phyloP scores from a whole-genome alignment of 2,797 vertebrate species.

The Rousettus madagascariensis region DNA sequence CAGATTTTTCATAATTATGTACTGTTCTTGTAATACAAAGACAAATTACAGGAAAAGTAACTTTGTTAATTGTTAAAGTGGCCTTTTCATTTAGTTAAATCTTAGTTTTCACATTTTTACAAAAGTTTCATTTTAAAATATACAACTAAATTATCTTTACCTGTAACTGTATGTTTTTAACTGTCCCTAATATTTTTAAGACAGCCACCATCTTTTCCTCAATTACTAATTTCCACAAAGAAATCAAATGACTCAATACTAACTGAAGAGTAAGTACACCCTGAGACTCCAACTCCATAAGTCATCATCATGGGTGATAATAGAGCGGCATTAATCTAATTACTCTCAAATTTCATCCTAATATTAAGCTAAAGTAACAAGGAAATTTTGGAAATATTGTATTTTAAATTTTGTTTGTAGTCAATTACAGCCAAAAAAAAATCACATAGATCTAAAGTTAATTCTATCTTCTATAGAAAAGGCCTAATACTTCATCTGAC shows the following conservation, averaged over 20 bases:
- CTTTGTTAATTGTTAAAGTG: neutral
- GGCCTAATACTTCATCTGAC: constrained; percentile 2
- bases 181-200: neutral
- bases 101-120: neutral
- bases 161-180: neutral
- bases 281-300: neutral
- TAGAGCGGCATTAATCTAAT: neutral
- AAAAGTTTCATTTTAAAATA: constrained; percentile 27
- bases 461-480: neutral
- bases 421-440: neutral
- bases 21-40: neutral
- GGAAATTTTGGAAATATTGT: neutral
- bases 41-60: neutral
- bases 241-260: neutral
- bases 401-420: constrained; percentile 15
- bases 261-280: neutral
- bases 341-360: constrained; percentile 33
- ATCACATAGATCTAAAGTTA: constrained; percentile 10
- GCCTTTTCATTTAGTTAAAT: neutral
- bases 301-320: neutral
- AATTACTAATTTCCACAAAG: neutral
- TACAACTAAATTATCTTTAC: neutral
- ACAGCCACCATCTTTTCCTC: neutral
- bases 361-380: neutral
- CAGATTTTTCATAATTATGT: neutral